Evolutionary conservation across 2,888 invertebrate species (phyloP), one percentile per base, ranked within the genome.

Genomic region (Bembecia ichneumoniformis): DNA sequence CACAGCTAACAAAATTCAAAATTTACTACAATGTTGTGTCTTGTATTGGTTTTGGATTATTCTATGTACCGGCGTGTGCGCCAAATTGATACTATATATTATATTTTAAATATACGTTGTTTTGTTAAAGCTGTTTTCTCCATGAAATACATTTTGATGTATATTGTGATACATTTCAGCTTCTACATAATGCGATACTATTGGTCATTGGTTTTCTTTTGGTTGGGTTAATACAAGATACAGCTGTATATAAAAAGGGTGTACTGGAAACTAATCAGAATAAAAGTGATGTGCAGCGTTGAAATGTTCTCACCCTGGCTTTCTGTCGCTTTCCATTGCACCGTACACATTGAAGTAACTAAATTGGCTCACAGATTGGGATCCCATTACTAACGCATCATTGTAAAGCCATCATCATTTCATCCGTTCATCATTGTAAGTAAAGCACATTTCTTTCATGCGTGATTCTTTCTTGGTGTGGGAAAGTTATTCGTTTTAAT

Each of bases 201-300:
- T 82, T 74, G 82, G 80, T 84, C 81, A 79, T 84, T 87, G 84
- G 83, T 86, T 83, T 82, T 84, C 84, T 86, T 86, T 86, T 77
- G 84, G 84, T 87, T 87, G 84, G 86, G 86, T 86, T 86, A 86
- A 87, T 87, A 86, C 87, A 87, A 87, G 87, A 87, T 87, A 87
- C 87, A 87, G 82, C 84, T 86, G 82, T 82, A 73, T 68, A 77
- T 74, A 76, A 28, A n/a, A 74, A 77, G 73, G 82, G 86, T 87
- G 86, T 83, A 82, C 71, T 84, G 86, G 86, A 86, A 87, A 84
- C 79, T 83, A 82, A 82, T 83, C 77, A 79, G 81, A 81, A 71
- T 64, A 60, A 57, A 67, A 68, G 71, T 68, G 77, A 74, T 59
- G 76, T 69, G 77, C 75, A 68, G 76, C 71, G 74, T 71, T 61